phyloP scores from a whole-genome alignment of 2,888 invertebrate genomes.

The Cistogaster globosa region DNA sequence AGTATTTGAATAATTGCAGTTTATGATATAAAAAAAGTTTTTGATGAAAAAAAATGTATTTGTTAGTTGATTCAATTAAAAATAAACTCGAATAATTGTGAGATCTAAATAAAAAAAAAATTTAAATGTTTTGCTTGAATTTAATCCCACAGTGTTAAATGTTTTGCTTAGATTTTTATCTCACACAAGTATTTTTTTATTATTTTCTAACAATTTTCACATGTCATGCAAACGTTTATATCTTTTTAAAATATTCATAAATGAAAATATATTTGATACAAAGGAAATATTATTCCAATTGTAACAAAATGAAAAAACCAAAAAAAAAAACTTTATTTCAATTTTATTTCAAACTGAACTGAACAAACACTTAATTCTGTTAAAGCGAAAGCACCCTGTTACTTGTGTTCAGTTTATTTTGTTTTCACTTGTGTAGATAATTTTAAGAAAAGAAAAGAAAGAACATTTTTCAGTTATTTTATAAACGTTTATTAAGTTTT shows the following conservation, averaged over 20 bases:
- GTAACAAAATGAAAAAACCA: neutral
- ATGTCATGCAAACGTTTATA: conserved; percentile 45
- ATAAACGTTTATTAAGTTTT: conserved; percentile 33
- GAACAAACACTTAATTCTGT: neutral
- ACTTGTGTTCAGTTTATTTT: neutral
- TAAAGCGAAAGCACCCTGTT: neutral
- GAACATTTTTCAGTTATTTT: conserved; percentile 1
- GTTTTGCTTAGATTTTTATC: conserved; percentile 53
- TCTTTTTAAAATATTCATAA: neutral
- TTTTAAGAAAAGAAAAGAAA: neutral
- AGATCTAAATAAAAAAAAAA: too few relatives aligned
- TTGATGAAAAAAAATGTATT: too few relatives aligned
- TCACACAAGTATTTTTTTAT: neutral
- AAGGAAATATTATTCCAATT: neutral
- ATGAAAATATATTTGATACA: neutral
- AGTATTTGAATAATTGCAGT: too few relatives aligned
- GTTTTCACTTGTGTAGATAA: neutral
- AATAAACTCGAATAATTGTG: too few relatives aligned
- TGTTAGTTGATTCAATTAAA: too few relatives aligned
- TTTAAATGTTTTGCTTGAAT: too few relatives aligned
- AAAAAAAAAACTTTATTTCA: neutral
- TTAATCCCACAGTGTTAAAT: neutral
- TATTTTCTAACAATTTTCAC: conserved; percentile 17
- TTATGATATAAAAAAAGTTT: too few relatives aligned
- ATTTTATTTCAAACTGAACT: neutral